Base-by-base conservation (phyloP, 2,797 vertebrate species). In the Acrocephalus scirpaceus region DNA sequence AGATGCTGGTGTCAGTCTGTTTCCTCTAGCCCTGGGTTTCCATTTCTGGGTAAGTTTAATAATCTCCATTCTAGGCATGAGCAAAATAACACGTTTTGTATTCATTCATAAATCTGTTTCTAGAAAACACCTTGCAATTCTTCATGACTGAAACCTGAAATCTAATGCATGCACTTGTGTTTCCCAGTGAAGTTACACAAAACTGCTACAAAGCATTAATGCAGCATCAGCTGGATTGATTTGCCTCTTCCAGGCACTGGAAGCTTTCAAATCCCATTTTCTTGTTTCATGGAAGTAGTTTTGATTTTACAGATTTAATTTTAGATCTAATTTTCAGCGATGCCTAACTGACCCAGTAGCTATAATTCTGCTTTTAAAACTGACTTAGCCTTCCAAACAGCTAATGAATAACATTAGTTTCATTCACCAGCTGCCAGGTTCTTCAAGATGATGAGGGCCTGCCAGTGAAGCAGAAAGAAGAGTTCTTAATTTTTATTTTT, bases 231-330 rank as follows among this genome's bases (percentile, higher is more conserved):
- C 36, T 86, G 54, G n/a, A 73, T 60, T 1, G 3, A 81, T 80
- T 86, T 42, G 13, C 27, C 4, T 88, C 27, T 78, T 86, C 42
- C 42, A 36, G 36, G 26, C 0, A 1, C 27, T 60, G 45, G 58
- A 81, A 86, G 34, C 21, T 67, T 88, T 72, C 3, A 4, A 77
- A 91, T 51, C 20, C 51, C 11, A 66, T 84, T 80, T 72, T 67
- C 53, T 74, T 66, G 19, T 83, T 91, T 78, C 51, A 15, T 38
- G 21, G 30, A 58, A 19, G 11, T 27, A 70, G 56, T 40, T 94
- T 86, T 90, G 54, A 81, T 90, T 93, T 86, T 78, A 78, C 29
- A 95, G 80, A 81, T 77, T 51, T 90, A 88, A 91, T 80, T 92
- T 90, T 56, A 79, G 45, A 79, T 88, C 42, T 85, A 58, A 88